A percentile compares a stretch with the other conserved stretches of the same genome.
phyloP scores from a whole-genome alignment of 2,797 vertebrate genomes.

The Argyrosomus regius region DNA sequence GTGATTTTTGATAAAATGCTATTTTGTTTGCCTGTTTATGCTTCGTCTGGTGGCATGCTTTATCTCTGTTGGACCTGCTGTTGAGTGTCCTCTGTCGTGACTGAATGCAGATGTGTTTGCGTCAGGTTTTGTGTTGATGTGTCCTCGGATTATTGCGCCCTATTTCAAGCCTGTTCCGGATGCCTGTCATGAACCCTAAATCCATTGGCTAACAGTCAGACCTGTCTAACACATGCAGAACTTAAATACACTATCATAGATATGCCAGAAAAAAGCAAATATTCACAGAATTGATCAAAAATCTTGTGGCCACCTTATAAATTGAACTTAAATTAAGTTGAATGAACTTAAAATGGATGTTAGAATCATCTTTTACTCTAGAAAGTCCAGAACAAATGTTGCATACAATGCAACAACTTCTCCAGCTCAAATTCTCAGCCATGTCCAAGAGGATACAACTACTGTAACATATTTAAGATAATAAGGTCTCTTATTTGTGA shows the following conservation, averaged over 20 bases:
- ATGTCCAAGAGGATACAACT: background rate
- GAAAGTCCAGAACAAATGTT: conserved; percentile 11
- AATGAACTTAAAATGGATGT: background rate
- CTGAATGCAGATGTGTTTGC: conserved; percentile 49
- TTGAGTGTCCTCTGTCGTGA: conserved; percentile 42
- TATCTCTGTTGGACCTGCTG: conserved; percentile 7
- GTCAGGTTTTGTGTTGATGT: conserved; percentile 57
- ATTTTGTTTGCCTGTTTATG: conserved; percentile 35
- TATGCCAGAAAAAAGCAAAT: background rate
- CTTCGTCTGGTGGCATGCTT: conserved; percentile 17
- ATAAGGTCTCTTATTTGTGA: background rate
- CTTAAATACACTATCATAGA: background rate
- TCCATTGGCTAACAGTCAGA: conserved; percentile 28
- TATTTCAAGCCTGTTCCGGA: conserved; percentile 63
- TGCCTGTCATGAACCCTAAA: conserved; percentile 51
- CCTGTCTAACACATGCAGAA: conserved; percentile 5
- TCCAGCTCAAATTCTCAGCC: background rate
- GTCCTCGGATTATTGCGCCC: conserved; percentile 56
- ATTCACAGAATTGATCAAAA: conserved; percentile 6
- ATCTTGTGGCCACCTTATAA: background rate
- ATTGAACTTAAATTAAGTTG: background rate
- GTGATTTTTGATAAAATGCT: conserved; percentile 6
- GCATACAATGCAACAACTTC: background rate
- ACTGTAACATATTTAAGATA: background rate
- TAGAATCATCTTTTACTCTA: conserved; percentile 16